phyloP scores from a whole-genome alignment of 2,113 vertebrate genomes.

The Mormyrus iriodes region DNA sequence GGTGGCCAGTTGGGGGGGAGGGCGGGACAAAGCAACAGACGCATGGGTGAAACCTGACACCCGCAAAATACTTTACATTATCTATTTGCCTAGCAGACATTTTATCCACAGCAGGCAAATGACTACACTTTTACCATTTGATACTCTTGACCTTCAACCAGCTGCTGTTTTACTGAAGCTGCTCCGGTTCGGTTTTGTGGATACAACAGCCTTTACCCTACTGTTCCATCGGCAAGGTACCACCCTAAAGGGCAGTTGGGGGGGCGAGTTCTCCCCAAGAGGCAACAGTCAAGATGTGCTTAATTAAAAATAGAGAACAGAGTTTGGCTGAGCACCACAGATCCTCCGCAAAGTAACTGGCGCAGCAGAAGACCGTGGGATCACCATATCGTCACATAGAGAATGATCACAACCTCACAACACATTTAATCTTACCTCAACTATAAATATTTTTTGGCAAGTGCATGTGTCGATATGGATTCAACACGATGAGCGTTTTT shows the following conservation, averaged over 20 bases:
- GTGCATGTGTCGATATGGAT: neutral
- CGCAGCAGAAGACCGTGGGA: neutral
- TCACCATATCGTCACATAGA: neutral
- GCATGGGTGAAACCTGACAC: neutral
- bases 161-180: neutral
- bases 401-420: neutral
- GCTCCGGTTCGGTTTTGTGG: neutral
- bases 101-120: neutral
- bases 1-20: neutral
- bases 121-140: neutral
- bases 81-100: conserved; percentile 14
- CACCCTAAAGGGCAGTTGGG: neutral
- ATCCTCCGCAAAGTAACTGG: neutral
- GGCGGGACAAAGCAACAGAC: neutral
- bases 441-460: neutral
- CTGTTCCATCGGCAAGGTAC: neutral
- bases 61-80: conserved; percentile 8
- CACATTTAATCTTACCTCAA: neutral
- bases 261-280: neutral
- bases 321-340: neutral
- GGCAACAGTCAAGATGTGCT: neutral
- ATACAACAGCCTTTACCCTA: neutral
- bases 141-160: neutral
- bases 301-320: neutral
- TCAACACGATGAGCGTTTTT: neutral